Base-by-base conservation (phyloP, 1,140 invertebrate species). In the Uloborus diversus region DNA sequence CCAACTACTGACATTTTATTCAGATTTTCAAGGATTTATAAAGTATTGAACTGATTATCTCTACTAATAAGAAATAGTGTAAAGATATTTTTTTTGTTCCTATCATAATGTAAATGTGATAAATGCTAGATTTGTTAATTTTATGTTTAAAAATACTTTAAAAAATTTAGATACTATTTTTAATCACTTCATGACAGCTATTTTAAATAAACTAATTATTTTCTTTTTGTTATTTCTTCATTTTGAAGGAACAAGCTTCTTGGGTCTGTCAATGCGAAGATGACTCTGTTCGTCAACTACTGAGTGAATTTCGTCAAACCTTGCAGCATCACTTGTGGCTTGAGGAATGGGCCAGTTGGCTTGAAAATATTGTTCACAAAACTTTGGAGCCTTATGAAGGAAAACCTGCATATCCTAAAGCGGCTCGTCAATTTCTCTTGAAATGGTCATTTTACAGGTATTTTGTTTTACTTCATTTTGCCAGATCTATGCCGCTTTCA, bases 401-500 rank as follows among this genome's bases (percentile, higher is more conserved):
- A 5, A 93, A 93, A 84, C 89, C 93, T 27, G 86, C 87, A 49
- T 98, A 96, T 89, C 92, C 94, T n/a, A 93, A 94, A 86, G 94
- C 94, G 81, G 95, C 86, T 56, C 64, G 86, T 69, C 94, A 98
- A 86, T 97, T 99, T 89, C 89, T 99, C 73, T 91, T 99, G 37
- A 98, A 99, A 88, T 99, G 98, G 98, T 98, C 95, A 76, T 99
- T 99, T 90, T 99, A 99, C 88, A 96, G 94, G 91, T 94, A 88
- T 71, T 65, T 57, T 35, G 13, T n/a, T 7, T 30, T 66, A n/a
- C n/a, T n/a, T n/a, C n/a, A n/a, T n/a, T n/a, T n/a, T n/a, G n/a
- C n/a, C n/a, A n/a, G n/a, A n/a, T n/a, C n/a, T n/a, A n/a, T n/a
- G n/a, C n/a, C n/a, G n/a, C n/a, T n/a, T n/a, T n/a, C n/a, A n/a